phyloP scores from a whole-genome alignment of 1,140 invertebrate genomes.

The Bombus picipes region DNA sequence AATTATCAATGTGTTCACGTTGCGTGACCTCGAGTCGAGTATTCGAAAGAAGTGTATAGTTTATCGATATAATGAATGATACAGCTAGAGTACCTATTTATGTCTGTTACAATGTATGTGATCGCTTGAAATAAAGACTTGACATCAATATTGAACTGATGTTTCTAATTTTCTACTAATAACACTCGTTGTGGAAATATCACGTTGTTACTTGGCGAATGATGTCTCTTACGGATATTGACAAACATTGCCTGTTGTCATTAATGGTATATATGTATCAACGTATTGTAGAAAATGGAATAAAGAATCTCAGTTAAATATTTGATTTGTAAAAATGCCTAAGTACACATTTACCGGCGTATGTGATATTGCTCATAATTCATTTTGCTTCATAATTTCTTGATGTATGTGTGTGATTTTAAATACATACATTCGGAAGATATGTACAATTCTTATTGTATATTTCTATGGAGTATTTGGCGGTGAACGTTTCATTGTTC shows the following conservation, averaged over 20 bases:
- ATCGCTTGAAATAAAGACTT: conserved; percentile 76
- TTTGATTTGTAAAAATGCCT: background rate
- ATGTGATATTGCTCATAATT: conserved; percentile 19
- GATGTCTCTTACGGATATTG: background rate
- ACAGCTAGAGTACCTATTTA: conserved; percentile 70
- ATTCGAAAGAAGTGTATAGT: conserved; percentile 67
- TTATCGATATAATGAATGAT: conserved; percentile 64
- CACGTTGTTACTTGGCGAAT: background rate
- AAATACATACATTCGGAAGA: background rate
- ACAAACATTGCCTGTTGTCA: background rate
- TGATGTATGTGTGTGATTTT: background rate
- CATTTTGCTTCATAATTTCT: background rate
- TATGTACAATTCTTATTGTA: conserved; percentile 21
- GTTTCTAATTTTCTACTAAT: background rate
- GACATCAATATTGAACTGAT: conserved; percentile 54
- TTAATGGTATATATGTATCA: background rate
- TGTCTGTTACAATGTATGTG: conserved; percentile 75
- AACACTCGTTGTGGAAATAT: background rate
- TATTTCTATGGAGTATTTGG: conserved; percentile 20
- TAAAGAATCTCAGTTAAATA: conserved; percentile 24
- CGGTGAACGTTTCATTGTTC: background rate
- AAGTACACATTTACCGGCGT: too few relatives aligned
- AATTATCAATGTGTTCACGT: conserved; percentile 72
- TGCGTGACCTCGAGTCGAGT: conserved; percentile 61
- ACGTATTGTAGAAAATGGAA: background rate